Percentiles rank a stretch among this genome's conserved stretches.
phyloP scores from a whole-genome alignment of 2,888 invertebrate genomes.

The Cordylochernes scorpioides region DNA sequence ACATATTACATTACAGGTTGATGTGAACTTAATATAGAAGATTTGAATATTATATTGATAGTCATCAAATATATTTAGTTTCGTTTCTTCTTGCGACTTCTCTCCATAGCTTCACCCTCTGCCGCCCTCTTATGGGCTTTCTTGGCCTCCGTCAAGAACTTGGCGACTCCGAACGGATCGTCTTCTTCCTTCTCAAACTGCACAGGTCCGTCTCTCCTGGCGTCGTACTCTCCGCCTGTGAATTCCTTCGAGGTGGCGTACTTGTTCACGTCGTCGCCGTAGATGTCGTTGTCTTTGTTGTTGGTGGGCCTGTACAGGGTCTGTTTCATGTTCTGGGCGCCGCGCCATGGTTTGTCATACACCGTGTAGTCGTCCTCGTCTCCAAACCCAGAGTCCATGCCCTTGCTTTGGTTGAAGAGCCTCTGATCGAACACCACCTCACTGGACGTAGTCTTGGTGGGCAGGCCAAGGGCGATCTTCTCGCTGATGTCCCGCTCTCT shows the following conservation, averaged over 20 bases:
- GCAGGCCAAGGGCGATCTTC: constrained; percentile 86
- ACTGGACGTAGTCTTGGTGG: constrained; percentile 41
- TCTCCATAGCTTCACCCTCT: no score
- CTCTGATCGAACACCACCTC: constrained; percentile 82
- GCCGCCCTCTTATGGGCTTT: constrained; percentile 35
- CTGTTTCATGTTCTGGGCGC: constrained; percentile 51
- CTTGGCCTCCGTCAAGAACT: constrained; percentile 90
- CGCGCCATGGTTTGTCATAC: constrained; percentile 94
- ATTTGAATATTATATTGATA: no score
- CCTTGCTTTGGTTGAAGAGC: constrained; percentile 67
- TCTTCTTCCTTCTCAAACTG: constrained; percentile 54
- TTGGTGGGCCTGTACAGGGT: constrained; percentile 62
- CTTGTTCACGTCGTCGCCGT: constrained; percentile 57
- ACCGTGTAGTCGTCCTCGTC: constrained; percentile 94
- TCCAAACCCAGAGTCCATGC: constrained; percentile 74
- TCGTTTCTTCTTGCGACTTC: no score
- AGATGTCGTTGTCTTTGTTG: constrained; percentile 68
- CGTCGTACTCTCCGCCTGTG: constrained; percentile 52
- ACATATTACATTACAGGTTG: no score
- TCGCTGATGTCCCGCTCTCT: constrained; percentile 91
- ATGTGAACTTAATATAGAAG: no score
- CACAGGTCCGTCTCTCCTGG: constrained; percentile 62
- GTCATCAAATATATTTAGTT: no score
- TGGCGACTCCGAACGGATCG: constrained; percentile 93
- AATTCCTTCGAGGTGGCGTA: constrained; percentile 96